Evolutionary conservation across 2,888 invertebrate genomes (phyloP), one percentile per base, ranked within the genome.

Genomic region (Siphonodentalium dalli): DNA sequence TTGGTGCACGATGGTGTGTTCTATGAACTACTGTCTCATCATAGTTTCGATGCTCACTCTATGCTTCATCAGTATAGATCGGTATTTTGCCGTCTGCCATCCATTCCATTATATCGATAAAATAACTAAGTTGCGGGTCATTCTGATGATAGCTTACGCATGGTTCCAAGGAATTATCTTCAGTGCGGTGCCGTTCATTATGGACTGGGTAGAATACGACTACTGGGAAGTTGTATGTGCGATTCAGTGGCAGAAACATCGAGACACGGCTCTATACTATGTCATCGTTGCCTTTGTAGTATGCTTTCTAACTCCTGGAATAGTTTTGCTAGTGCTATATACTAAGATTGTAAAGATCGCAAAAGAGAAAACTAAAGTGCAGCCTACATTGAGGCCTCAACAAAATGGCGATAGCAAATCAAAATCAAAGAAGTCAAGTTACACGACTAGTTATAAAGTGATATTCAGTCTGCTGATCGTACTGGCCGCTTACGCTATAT

Each of bases 221-320:
- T 79, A 79, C 61, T 77, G 77, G 76, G 79, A 79, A 44, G 70
- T 67, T 4, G 66, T 75, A 11, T 79, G 79, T 60, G 79, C 79
- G 3, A 78, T 79, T 31, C 65, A 72, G 39, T 79, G 79, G 79
- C 68, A 69, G 21, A 45, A 53, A 6, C 58, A 75, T 29, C 49
- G 63, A 15, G 31, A 58, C 3, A 31, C 56, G 3, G 65, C 72
- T 1, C 41, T 75, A 1, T 65, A 64, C 28, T 79, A 78, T 44
- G 79, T 79, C 21, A 60, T 74, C 13, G 38, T 68, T 0, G 78
- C 78, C 6, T 78, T 72, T 45, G 23, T 71, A 3, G 7, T 75
- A 7, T 78, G 78, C 49, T 79, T 79, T 58, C 41, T 71, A 0
- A 33, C 69, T 6, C 79, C 79, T 1, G 74, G 74, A 11, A 23